Evolutionary conservation across 1,140 invertebrate species (phyloP).

Genomic region (Amphibalanus amphitrite): DNA sequence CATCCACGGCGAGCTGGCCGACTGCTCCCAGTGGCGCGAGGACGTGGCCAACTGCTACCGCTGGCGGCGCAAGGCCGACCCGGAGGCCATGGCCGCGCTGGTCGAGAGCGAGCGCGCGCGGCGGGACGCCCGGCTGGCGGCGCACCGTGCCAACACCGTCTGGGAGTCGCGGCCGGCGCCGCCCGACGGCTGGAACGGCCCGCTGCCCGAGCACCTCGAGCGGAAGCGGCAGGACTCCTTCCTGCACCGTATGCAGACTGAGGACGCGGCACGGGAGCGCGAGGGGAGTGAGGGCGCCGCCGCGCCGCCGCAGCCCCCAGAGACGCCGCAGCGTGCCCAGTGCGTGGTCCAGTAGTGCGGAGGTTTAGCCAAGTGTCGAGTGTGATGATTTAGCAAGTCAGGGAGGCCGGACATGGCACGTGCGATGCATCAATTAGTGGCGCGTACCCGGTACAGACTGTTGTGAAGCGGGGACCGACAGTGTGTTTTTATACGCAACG

Average conservation of each 20-base stretch:
- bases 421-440: too few relatives aligned
- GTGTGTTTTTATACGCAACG: too few relatives aligned
- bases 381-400: too few relatives aligned
- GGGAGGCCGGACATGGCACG: too few relatives aligned
- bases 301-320: not conserved
- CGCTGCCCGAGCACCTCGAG: constrained; percentile 40
- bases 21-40: constrained; percentile 58
- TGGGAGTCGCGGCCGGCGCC: constrained; percentile 57
- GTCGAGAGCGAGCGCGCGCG: constrained; percentile 50
- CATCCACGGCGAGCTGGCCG: constrained; percentile 44
- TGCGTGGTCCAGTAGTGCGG: not conserved
- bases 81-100: constrained; percentile 42
- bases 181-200: constrained; percentile 55
- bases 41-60: constrained; percentile 54
- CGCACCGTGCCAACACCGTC: constrained; percentile 50
- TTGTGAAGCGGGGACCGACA: too few relatives aligned
- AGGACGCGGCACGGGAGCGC: not conserved
- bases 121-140: constrained; percentile 37
- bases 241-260: not conserved
- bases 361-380: too few relatives aligned
- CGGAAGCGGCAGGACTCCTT: not conserved
- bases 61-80: constrained; percentile 42
- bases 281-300: too few relatives aligned
- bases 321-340: too few relatives aligned
- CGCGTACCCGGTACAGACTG: too few relatives aligned